These are phyloP conservation scores for Sphyrna mokarran DNA, from an alignment of 2,113 vertebrate species.

Conservation along the genomic window DNA sequence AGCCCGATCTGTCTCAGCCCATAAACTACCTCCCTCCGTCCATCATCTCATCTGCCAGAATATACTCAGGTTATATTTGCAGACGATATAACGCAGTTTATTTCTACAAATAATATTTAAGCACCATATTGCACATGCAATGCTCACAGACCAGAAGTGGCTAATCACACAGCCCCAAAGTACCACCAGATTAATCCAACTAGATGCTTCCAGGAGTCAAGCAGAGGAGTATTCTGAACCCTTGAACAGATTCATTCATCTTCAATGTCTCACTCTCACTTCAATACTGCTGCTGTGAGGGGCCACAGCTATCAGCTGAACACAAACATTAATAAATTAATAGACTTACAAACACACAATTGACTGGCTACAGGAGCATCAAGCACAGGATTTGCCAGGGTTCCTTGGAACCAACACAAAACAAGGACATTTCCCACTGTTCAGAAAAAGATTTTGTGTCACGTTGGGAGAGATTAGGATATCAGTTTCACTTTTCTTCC, in stretches of 20 bases:
- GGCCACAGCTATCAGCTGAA: neutral
- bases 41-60: neutral
- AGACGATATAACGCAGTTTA: slow-evolving; percentile 4
- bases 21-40: neutral
- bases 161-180: neutral
- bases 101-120: slow-evolving; percentile 6
- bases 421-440: neutral
- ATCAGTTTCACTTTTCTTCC: neutral
- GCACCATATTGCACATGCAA: neutral
- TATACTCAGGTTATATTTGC: neutral
- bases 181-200: neutral
- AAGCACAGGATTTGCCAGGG: neutral
- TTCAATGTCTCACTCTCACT: neutral
- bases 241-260: neutral
- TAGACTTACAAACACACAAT: neutral
- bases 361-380: neutral
- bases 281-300: neutral
- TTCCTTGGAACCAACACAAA: neutral
- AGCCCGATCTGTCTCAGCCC: neutral
- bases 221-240: neutral
- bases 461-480: neutral
- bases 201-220: neutral
- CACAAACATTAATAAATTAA: slow-evolving; percentile 31
- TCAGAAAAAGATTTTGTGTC: neutral
- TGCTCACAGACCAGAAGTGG: neutral